Percentiles rank a stretch among this genome's conserved stretches.
Evolutionary conservation across 2,113 vertebrate species (phyloP).

Genomic region (Corvus moneduloides): DNA sequence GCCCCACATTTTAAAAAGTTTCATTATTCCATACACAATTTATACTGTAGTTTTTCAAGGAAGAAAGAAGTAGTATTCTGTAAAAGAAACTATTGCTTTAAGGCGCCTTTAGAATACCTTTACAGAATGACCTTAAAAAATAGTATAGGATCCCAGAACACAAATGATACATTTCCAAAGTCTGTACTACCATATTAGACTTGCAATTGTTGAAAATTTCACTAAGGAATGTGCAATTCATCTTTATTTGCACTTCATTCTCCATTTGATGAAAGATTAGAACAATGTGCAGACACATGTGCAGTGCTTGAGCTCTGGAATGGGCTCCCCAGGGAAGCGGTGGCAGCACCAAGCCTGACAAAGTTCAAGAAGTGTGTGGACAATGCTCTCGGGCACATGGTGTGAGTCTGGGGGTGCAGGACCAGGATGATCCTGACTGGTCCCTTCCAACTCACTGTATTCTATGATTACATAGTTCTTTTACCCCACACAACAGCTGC

Average conservation of each 20-base stretch:
- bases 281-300: background rate
- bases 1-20: background rate
- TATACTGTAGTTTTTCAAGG: background rate
- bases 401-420: background rate
- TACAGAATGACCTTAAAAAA: background rate
- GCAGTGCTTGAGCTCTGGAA: background rate
- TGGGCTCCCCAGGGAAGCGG: background rate
- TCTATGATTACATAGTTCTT: background rate
- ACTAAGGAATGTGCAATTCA: background rate
- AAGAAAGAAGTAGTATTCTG: background rate
- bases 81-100: background rate
- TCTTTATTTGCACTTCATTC: background rate
- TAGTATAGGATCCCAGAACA: background rate
- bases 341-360: background rate
- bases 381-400: background rate
- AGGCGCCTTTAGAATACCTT: background rate
- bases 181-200: background rate
- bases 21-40: background rate
- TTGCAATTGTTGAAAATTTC: background rate
- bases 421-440: background rate
- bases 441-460: background rate
- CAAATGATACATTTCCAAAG: background rate
- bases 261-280: background rate
- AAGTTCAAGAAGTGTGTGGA: background rate
- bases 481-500: background rate